Evolutionary conservation across 2,113 vertebrate genomes (phyloP), one percentile per base, ranked within the genome.

Genomic region (Narcine bancroftii): DNA sequence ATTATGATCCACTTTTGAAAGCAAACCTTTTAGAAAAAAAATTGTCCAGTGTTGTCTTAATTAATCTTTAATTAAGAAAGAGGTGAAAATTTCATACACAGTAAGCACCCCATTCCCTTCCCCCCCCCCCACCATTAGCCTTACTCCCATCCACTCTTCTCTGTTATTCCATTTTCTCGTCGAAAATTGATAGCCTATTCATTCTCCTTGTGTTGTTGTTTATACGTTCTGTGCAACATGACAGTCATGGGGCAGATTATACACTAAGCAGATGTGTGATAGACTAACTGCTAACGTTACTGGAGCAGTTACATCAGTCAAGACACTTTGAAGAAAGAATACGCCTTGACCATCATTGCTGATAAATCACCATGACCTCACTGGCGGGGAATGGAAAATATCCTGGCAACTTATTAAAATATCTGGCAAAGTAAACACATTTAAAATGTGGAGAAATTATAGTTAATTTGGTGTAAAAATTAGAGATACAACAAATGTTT

Each of bases 351-450:
- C n/a, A 60, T 19, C 53, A 81, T 17, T 7, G 50, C 81, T 39
- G 81, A 87, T 53, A n/a, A 87, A 39, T 87, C 53, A 87, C 53
- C 53, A 36, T 87, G 81, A 17, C 81, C 6, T 33, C n/a, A 53
- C 9, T 87, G 81, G 60, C 53, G n/a, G 50, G 81, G 15, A 63
- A 60, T 19, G 53, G 53, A 60, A 87, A 60, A 19, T 56, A 87
- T 87, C 81, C 81, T n/a, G 81, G 53, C 60, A 33, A 85, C 53
- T n/a, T 56, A 85, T n/a, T 85, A 39, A 85, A 63, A 15, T 63
- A 60, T 60, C 53, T 21, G 81, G 33, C 53, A 63, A 19, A 53
- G 56, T 63, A 36, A 87, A 60, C 81, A 87, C n/a, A 60, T 63
- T 36, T 53, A 83, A 79, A 83, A 33, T 53, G 50, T 56, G 50